Percentiles rank a stretch among this genome's conserved stretches.
Conservation (phyloP, 2,888 invertebrate species). For the Halocaridina rubra region DNA sequence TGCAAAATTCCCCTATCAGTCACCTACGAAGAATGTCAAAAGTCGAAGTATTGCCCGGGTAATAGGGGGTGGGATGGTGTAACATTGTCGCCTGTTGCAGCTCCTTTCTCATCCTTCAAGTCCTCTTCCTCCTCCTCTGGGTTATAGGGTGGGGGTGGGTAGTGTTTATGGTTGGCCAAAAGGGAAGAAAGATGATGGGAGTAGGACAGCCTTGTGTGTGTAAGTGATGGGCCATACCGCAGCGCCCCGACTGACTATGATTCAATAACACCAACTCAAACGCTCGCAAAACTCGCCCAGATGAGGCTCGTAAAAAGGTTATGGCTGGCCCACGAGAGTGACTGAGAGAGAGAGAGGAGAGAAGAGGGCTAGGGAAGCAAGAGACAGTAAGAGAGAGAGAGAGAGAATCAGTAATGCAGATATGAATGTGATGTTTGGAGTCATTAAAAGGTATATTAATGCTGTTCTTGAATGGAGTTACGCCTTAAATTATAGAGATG, state of each 20-base stretch:
- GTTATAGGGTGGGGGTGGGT: not conserved
- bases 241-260: constrained; percentile 45
- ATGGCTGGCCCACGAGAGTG: constrained; percentile 41
- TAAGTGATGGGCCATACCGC: constrained; percentile 36
- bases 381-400: not conserved
- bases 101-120: not conserved
- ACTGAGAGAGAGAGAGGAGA: not conserved
- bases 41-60: too few relatives aligned
- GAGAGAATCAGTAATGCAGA: not conserved
- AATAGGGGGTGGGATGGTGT: not conserved
- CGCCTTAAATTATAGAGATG: too few relatives aligned
- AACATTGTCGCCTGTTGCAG: not conserved
- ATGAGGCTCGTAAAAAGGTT: constrained; percentile 57
- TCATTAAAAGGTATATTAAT: too few relatives aligned
- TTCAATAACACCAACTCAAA: constrained; percentile 57
- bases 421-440: too few relatives aligned
- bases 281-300: constrained; percentile 53
- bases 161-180: not conserved
- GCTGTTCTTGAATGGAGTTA: too few relatives aligned
- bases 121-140: not conserved
- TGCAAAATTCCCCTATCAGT: too few relatives aligned
- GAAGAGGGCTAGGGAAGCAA: not conserved
- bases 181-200: not conserved
- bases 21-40: too few relatives aligned
- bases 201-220: constrained; percentile 29